Base-by-base conservation (phyloP, 2,113 vertebrate genomes). In the Vimba vimba region DNA sequence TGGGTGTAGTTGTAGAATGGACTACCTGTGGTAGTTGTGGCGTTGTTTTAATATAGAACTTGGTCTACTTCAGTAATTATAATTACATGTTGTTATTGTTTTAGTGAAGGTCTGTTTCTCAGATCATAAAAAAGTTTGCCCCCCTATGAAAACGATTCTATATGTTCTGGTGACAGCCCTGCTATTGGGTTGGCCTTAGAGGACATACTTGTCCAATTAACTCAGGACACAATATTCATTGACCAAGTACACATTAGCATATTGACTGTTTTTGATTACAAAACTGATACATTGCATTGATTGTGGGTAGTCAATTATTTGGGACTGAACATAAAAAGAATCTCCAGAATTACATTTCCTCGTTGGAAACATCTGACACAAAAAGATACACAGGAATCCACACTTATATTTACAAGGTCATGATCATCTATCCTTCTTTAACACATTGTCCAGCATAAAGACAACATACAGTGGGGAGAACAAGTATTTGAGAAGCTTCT, bases 231-330 rank as follows among this genome's bases (percentile, higher is more conserved):
- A 64, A 15, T 43, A 47, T 15, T 15, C 15, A 62, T 15, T 5
- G 79, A 68, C 47, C 19, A 27, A 21, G 43, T 52, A 27, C 19
- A 82, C 62, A 33, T 23, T 47, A 82, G 45, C 25, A 52, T 47
- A 82, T 68, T 68, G 79, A 82, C 33, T 33, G 79, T 52, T 82
- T 43, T 68, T 21, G 79, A 50, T 39, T 62, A 68, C 39, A 39
- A 43, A 62, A 80, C 57, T 80, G 78, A 62, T 80, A 27, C 36
- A 62, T 25, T 25, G 59, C 36, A 80, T 17, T 12, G 39, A 80
- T 59, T 39, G 52, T n/a, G 50, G 12, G 13, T 2, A 64, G 78
- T 80, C n/a, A 17, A 64, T 80, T 27, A 0, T 19, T 80, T 45
- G 4, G 39, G 36, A 80, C 39, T 5, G 12, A 45, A 62, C 33